Evolutionary conservation across 2,113 vertebrate species (phyloP).

Genomic region (Mustela lutreola): DNA sequence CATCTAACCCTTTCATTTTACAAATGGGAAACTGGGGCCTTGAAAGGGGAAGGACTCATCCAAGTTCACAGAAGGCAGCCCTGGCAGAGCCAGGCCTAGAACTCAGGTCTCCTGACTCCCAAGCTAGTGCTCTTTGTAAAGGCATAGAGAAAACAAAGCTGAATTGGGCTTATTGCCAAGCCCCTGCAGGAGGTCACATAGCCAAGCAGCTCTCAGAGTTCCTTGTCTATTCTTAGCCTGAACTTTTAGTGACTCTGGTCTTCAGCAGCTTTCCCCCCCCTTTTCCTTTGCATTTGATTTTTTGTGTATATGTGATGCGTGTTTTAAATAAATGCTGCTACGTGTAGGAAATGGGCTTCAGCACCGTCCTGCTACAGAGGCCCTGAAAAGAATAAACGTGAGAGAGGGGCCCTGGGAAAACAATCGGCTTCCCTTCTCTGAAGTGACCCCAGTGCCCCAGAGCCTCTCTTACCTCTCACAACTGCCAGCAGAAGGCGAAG

Average conservation of each 20-base stretch:
- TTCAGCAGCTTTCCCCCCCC: neutral
- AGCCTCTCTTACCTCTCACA: slow-evolving; percentile 23
- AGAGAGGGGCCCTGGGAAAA: slow-evolving; percentile 81
- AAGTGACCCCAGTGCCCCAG: slow-evolving; percentile 55
- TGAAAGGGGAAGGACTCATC: neutral
- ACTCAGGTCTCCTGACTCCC: neutral
- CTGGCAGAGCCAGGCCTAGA: neutral
- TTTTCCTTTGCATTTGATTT: slow-evolving; percentile 46
- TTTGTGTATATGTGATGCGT: slow-evolving; percentile 74
- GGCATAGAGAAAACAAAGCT: slow-evolving; percentile 75
- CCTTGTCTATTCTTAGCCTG: slow-evolving; percentile 89
- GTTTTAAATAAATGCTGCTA: slow-evolving; percentile 83
- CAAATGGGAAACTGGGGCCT: neutral
- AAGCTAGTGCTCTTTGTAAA: slow-evolving; percentile 51
- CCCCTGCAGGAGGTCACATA: slow-evolving; percentile 87
- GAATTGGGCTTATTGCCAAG: slow-evolving; percentile 77
- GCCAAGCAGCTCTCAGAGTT: slow-evolving; percentile 84
- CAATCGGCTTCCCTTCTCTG: slow-evolving; percentile 79
- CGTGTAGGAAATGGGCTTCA: slow-evolving; percentile 83
- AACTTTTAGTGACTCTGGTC: slow-evolving; percentile 87
- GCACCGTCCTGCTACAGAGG: slow-evolving; percentile 47
- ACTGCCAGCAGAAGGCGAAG: neutral
- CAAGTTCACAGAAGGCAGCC: neutral
- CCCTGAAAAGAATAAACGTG: slow-evolving; percentile 75
- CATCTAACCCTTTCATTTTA: neutral